Conservation (phyloP, 2,113 vertebrate species). For the Hemiscyllium ocellatum region DNA sequence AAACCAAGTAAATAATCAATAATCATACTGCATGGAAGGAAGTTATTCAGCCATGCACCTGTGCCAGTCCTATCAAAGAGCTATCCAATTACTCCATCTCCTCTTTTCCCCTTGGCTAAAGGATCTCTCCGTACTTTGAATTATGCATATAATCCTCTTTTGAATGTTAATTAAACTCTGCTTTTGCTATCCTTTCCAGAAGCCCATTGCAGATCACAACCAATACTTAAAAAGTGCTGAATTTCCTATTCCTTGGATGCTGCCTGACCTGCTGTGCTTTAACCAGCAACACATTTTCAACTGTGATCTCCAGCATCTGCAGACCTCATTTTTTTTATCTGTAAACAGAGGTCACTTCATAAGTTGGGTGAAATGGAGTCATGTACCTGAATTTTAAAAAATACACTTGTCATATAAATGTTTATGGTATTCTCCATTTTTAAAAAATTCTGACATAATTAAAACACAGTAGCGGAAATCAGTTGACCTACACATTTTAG, state of each 20-base stretch:
- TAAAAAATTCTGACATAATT: background rate
- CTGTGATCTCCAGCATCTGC: no score
- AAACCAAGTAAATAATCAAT: background rate
- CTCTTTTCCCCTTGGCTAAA: background rate
- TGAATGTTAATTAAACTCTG: background rate
- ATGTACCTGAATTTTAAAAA: background rate
- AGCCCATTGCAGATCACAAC: no score
- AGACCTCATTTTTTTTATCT: no score
- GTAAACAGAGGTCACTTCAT: background rate
- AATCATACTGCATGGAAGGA: background rate
- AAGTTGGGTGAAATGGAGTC: background rate
- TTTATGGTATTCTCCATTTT: background rate
- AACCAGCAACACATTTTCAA: no score
- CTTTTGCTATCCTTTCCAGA: background rate
- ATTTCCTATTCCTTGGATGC: no score
- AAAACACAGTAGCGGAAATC: background rate
- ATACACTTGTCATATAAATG: background rate
- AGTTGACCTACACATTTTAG: background rate
- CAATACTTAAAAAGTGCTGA: no score
- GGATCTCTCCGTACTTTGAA: background rate
- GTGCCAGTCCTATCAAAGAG: background rate
- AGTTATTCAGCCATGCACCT: no score
- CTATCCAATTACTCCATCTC: background rate
- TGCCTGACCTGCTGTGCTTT: no score
- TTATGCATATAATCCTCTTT: background rate